These are phyloP conservation scores for Brachystomella parvula DNA, from an alignment of 1,140 invertebrate species.

Conservation along the genomic window DNA sequence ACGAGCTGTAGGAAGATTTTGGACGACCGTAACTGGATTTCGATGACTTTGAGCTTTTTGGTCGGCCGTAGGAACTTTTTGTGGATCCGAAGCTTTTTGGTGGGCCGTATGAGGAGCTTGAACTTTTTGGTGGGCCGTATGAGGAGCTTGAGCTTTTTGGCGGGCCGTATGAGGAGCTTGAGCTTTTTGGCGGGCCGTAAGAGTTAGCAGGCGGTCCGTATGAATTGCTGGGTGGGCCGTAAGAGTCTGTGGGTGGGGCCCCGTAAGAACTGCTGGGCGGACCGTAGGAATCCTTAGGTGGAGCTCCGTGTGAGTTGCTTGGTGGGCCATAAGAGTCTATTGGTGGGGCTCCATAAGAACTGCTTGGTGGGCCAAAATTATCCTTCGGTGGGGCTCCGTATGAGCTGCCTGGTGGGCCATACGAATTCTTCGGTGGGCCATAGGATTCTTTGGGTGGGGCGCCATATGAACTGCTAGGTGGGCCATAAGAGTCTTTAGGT, in stretches of 20 bases:
- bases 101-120: constrained; percentile 15
- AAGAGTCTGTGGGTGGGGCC: constrained; percentile 4
- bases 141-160: neutral
- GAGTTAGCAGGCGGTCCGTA: too few relatives aligned
- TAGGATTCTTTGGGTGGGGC: constrained; percentile 17
- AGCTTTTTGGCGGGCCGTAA: neutral
- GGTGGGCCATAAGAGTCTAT: neutral
- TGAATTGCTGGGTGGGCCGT: constrained; percentile 9
- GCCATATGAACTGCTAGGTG: constrained; percentile 7
- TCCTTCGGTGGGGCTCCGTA: constrained; percentile 17
- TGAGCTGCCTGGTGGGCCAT: constrained; percentile 3
- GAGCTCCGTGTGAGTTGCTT: neutral
- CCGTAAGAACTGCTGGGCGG: neutral
- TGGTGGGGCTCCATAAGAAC: constrained; percentile 8
- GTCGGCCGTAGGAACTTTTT: neutral
- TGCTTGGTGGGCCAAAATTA: constrained; percentile 3
- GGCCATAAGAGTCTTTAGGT: constrained; percentile 11
- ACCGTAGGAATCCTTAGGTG: neutral
- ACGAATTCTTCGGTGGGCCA: constrained; percentile 4
- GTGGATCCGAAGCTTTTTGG: too few relatives aligned
- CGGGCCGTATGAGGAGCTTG: neutral
- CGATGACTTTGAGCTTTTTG: too few relatives aligned
- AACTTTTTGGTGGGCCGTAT: neutral
- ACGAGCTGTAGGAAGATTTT: neutral
- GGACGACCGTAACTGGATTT: neutral